Evolutionary conservation across 1,140 invertebrate genomes (phyloP), one percentile per base, ranked within the genome.

Genomic region (Caerostris darwini): DNA sequence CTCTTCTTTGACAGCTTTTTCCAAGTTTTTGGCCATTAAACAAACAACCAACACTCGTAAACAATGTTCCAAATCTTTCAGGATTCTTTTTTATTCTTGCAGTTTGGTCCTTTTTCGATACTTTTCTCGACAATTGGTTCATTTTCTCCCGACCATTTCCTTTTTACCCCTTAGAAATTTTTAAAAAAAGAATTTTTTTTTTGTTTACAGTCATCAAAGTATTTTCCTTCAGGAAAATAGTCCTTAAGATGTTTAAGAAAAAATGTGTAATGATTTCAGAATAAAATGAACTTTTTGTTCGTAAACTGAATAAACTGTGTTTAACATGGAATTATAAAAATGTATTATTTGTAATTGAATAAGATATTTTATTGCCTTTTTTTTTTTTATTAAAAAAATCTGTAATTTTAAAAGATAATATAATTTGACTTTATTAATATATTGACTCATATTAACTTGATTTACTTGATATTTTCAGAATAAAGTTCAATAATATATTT

Each of bases 31-130:
- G 92, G 50, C 92, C 82, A 71, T 93, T 71, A 93, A 93, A 93
- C 83, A 93, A 93, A 93, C 83, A 93, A 87, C 92, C 64, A 87
- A 93, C 92, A 93, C 83, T 93, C 61, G 92, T 93, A 93, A 93
- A 87, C 92, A 93, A 87, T 87, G 92, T 85, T 85, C 83, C 54
- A 85, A 59, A 85, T 59, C 83, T 85, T 85, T 85, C 19, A 50
- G 54, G 53, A 56, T 8, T 58, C 87, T 71, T 58, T 71, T 71
- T 93, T 82, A 87, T 93, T 90, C 50, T 77, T 77, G 53, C 61
- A 90, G 61, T 64, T 53, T 64, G 34, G 34, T 92, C 59, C 50
- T 92, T 83, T 64, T 83, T 59, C 56, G 61, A 64, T 82, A 71
- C 50, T 92, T 83, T 92, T 67, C 77, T 92, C 82, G 92, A 93